Evolutionary conservation across 1,140 invertebrate genomes (phyloP).

Genomic region (Penaeus chinensis): DNA sequence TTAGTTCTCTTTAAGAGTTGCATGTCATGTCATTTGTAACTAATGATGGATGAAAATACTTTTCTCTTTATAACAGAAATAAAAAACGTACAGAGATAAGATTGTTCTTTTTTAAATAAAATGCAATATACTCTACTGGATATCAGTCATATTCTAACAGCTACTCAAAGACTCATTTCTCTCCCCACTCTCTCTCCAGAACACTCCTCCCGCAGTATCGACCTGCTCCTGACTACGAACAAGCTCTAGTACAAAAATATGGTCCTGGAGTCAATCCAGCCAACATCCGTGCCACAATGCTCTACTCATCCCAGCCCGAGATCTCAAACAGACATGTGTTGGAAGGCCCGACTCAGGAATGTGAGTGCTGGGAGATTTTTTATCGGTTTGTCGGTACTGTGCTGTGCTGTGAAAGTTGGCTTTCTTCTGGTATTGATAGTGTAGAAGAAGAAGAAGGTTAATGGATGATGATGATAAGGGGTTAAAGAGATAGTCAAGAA

Average conservation of each 20-base stretch:
- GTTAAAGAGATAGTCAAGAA: no score
- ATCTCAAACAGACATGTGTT: conserved; percentile 53
- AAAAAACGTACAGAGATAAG: no score
- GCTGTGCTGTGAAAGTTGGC: no score
- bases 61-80: no score
- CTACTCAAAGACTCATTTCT: neutral
- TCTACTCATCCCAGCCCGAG: conserved; percentile 59
- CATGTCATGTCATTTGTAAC: no score
- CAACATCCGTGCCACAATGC: conserved; percentile 50
- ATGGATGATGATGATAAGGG: no score
- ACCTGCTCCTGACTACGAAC: conserved; percentile 93
- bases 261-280: conserved; percentile 66
- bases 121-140: no score
- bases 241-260: conserved; percentile 81
- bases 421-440: no score
- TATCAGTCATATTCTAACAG: no score
- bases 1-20: neutral
- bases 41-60: no score
- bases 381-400: neutral
- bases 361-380: neutral
- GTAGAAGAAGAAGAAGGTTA: no score
- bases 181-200: conserved; percentile 66
- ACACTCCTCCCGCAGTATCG: conserved; percentile 88
- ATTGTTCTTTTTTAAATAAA: no score
- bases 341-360: conserved; percentile 38